Conservation (phyloP, 2,888 invertebrate genomes). For the Atrina japonica region DNA sequence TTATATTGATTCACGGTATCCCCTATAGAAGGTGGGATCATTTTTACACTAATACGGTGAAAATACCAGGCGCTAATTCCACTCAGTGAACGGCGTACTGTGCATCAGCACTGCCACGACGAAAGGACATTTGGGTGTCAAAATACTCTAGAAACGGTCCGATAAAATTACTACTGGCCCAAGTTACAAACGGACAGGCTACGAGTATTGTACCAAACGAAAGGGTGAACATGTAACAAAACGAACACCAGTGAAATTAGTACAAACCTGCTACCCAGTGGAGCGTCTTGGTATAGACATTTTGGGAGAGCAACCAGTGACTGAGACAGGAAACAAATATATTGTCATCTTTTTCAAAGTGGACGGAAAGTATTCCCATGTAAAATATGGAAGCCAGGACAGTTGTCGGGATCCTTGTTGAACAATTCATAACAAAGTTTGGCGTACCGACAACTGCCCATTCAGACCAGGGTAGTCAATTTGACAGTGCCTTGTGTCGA, state of each 20-base stretch:
- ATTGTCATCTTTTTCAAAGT: conserved; percentile 46
- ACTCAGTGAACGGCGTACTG: conserved; percentile 3
- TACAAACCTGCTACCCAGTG: conserved; percentile 28
- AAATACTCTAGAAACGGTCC: conserved; percentile 29
- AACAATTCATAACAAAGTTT: too few species aligned
- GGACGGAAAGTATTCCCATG: conserved; percentile 39
- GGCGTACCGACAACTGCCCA: conserved; percentile 39
- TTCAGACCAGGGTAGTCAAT: conserved; percentile 44
- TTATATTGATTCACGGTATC: not conserved
- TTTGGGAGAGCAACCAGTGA: conserved; percentile 33
- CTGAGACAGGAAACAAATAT: too few species aligned
- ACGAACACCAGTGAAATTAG: conserved; percentile 33
- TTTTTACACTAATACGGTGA: not conserved
- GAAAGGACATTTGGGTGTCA: conserved; percentile 29
- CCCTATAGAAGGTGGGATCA: conserved; percentile 8
- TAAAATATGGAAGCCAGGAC: conserved; percentile 32
- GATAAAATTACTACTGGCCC: conserved; percentile 12
- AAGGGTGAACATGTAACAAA: too few species aligned
- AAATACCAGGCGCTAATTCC: not conserved
- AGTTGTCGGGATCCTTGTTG: too few species aligned
- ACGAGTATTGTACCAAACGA: too few species aligned
- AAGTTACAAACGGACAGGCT: too few species aligned
- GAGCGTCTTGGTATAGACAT: conserved; percentile 39
- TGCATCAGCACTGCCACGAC: conserved; percentile 3
- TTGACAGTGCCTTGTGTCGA: conserved; percentile 40